Conservation (phyloP, 1,140 invertebrate genomes). For the Heliconius melpomene region DNA sequence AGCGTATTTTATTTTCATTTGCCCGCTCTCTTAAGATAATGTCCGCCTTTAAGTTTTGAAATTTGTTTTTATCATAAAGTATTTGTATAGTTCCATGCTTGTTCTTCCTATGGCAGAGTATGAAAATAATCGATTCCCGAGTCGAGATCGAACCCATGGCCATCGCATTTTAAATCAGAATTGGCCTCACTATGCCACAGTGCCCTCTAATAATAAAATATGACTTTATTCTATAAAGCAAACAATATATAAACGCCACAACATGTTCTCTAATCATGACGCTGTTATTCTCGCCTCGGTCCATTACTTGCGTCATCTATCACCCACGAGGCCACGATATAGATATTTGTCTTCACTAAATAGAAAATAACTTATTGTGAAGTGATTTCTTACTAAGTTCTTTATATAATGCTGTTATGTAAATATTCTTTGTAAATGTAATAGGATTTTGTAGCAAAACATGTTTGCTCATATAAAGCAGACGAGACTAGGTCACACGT, state of each 20-base stretch:
- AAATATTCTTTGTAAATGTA: background rate
- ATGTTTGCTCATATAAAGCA: background rate
- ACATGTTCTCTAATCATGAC: background rate
- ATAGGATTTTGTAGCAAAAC: background rate
- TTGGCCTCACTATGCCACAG: too few relatives aligned
- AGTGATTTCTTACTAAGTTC: background rate
- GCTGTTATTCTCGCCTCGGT: background rate
- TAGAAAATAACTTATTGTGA: background rate
- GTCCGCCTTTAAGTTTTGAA: too few relatives aligned
- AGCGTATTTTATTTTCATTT: too few relatives aligned
- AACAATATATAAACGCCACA: background rate
- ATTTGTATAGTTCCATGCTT: too few relatives aligned
- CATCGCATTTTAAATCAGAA: too few relatives aligned
- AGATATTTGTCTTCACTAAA: conserved; percentile 4
- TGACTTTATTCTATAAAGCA: background rate
- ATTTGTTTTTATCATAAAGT: too few relatives aligned
- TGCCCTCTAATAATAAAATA: background rate
- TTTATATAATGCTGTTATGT: background rate
- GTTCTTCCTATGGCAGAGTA: too few relatives aligned
- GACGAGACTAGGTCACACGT: too few relatives aligned
- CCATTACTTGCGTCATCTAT: background rate
- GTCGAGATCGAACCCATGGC: too few relatives aligned
- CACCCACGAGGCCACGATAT: background rate
- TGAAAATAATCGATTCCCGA: too few relatives aligned
- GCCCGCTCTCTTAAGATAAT: too few relatives aligned